Evolutionary conservation across 2,797 vertebrate genomes (phyloP).

Genomic region (Labeo calbasu): DNA sequence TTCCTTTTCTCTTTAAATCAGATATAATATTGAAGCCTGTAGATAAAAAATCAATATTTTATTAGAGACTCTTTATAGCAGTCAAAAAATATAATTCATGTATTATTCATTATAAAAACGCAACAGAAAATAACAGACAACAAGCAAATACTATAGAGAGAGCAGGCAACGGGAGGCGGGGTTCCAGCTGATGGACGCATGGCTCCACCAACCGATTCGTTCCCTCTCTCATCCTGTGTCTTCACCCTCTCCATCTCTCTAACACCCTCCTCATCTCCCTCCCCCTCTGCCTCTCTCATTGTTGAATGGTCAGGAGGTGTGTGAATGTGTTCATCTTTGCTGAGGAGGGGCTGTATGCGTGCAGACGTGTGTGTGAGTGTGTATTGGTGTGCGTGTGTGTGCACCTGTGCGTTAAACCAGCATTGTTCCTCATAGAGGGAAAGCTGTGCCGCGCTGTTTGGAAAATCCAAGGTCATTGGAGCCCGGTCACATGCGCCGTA

Average conservation of each 20-base stretch:
- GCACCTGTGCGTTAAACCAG: slow-evolving; percentile 41
- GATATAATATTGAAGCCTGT: neutral
- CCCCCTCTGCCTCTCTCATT: slow-evolving; percentile 39
- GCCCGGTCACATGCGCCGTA: slow-evolving; percentile 57
- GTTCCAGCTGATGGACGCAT: slow-evolving; percentile 22
- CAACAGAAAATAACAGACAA: neutral
- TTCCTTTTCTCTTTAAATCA: neutral
- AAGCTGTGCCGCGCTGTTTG: slow-evolving; percentile 47
- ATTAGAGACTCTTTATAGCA: neutral
- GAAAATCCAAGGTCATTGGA: slow-evolving; percentile 64
- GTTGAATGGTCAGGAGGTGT: slow-evolving; percentile 58
- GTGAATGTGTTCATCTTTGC: slow-evolving; percentile 48
- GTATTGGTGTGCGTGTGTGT: slow-evolving; percentile 42
- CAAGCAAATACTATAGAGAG: neutral
- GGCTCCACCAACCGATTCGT: slow-evolving; percentile 36
- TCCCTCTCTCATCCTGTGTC: slow-evolving; percentile 34
- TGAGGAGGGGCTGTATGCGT: slow-evolving; percentile 32
- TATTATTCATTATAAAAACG: neutral
- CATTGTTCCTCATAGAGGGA: slow-evolving; percentile 20
- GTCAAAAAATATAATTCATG: neutral
- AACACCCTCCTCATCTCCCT: slow-evolving; percentile 24
- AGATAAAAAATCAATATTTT: neutral
- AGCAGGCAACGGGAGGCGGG: neutral
- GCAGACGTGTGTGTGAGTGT: slow-evolving; percentile 32
- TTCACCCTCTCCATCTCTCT: slow-evolving; percentile 26